Percentiles rank a stretch among this genome's conserved stretches.
Evolutionary conservation across 2,888 invertebrate genomes (phyloP).

Genomic region (Sclerodermus sp.): DNA sequence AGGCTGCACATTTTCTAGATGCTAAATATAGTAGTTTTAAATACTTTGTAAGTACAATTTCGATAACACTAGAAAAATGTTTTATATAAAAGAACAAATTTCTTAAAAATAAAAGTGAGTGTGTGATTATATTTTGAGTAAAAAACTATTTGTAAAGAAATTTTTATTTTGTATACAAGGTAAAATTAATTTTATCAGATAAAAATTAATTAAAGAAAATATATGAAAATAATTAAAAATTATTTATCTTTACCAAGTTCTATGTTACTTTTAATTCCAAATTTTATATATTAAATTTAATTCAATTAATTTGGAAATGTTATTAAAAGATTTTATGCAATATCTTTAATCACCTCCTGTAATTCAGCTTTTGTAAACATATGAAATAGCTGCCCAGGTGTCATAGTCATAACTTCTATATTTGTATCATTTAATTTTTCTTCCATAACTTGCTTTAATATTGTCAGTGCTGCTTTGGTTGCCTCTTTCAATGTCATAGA

Average conservation of each 20-base stretch:
- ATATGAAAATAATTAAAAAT: background rate
- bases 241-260: background rate
- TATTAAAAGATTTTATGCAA: slow-evolving; percentile 61
- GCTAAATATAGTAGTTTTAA: no score
- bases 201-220: no score
- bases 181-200: no score
- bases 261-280: background rate
- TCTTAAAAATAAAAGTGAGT: no score
- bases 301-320: background rate
- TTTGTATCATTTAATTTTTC: slow-evolving; percentile 96
- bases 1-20: no score
- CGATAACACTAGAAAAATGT: no score
- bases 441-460: slow-evolving; percentile 99
- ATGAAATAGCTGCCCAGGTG: slow-evolving; percentile 78
- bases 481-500: slow-evolving; percentile 95
- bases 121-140: no score
- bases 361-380: slow-evolving; percentile 90
- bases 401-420: slow-evolving; percentile 96
- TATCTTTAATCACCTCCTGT: slow-evolving; percentile 82
- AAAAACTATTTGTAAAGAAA: no score
- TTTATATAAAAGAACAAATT: no score
- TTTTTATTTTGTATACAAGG: no score
- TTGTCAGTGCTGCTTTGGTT: slow-evolving; percentile 85
- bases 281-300: no score
- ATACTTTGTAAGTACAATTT: no score